phyloP scores from a whole-genome alignment of 1,140 invertebrate species.

The Cryptotermes secundus region DNA sequence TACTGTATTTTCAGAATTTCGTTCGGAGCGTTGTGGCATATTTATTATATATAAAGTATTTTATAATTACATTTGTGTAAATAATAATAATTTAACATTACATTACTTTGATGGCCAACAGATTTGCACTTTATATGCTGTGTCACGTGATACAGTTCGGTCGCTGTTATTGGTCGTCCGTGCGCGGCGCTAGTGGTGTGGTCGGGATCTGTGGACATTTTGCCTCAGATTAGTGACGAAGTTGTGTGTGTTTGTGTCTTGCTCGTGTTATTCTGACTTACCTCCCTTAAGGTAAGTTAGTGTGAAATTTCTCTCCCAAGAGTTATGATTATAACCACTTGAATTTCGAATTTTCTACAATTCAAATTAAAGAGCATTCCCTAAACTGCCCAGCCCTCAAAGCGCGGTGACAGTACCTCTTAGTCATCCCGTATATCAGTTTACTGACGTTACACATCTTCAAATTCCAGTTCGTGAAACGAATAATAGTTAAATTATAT shows the following conservation, averaged over 20 bases:
- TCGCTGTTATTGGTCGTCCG: background rate
- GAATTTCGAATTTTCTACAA: too few species aligned
- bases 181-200: background rate
- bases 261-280: background rate
- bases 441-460: background rate
- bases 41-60: background rate
- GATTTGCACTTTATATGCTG: background rate
- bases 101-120: background rate
- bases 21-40: background rate
- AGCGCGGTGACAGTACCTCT: background rate
- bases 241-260: background rate
- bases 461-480: too few species aligned
- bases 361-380: too few species aligned
- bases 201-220: background rate
- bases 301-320: background rate
- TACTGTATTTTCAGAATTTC: too few species aligned
- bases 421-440: background rate
- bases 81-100: background rate
- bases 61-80: background rate
- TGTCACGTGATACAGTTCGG: background rate
- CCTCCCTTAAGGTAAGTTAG: background rate
- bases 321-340: too few species aligned
- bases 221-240: background rate
- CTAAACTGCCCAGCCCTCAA: too few species aligned
- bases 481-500: too few species aligned